Base-by-base conservation (phyloP, 2,797 vertebrate species). In the Anabacerthia variegaticeps region DNA sequence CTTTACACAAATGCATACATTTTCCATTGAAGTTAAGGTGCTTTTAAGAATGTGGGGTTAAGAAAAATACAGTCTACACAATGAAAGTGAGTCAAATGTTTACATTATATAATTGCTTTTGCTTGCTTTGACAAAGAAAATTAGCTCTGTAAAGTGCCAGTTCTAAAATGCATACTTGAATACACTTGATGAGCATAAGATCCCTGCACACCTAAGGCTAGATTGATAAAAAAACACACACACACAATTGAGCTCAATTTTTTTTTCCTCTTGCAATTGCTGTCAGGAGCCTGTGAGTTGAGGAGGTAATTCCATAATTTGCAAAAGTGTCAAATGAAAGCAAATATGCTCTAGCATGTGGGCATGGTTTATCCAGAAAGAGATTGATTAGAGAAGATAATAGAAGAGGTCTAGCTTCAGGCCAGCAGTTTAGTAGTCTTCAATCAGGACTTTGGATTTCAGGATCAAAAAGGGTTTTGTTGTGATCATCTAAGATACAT, bases 101-200 rank as follows among this genome's bases (percentile, higher is more conserved):
- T 96, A 92, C 88, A 95, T 93, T 97, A 88, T 75, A 92, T 93
- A 96, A 96, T 95, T 97, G 89, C 89, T 94, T 97, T 95, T 95
- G 43, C 84, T 93, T 37, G 11, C 76, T 96, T 83, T 66, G 88
- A 94, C 88, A 95, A 94, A 95, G 91, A 88, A 95, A 96, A 97
- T 92, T 75, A 91, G 85, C 69, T 94, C 49, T 85, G 69, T 72
- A 80, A 95, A 96, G 86, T 90, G 68, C 93, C 43, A 15, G 55
- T 68, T 90, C 86, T 89, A 81, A 93, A 93, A 92, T 16, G 80
- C 86, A 89, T 88, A 82, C 85, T 93, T 91, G 81, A 95, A 84
- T 96, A 85, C 46, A 82, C 81, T 87, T 91, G 55, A 91, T 66
- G 65, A 91, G 65, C 52, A 5, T 32, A 49, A 95, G 89, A 89